A percentile compares a stretch with the other conserved stretches of the same genome.
Evolutionary conservation across 2,113 vertebrate species (phyloP).

Genomic region (Corythornis cristatus): DNA sequence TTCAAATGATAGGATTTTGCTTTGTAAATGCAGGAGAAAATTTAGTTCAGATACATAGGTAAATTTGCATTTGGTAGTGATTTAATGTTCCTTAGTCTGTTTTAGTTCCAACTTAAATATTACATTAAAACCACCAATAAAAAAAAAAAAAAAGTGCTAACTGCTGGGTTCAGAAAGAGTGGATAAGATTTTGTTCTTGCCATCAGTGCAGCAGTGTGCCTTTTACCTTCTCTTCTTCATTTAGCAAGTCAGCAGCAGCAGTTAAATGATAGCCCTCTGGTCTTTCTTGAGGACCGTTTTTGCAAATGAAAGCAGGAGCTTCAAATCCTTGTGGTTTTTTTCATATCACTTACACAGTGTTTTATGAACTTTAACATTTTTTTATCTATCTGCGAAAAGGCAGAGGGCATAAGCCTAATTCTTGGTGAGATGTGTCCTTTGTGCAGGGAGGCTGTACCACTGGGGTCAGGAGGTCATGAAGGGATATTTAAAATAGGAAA

Average conservation of each 20-base stretch:
- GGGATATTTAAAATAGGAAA: neutral
- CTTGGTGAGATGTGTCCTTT: neutral
- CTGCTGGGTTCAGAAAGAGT: conserved; percentile 33
- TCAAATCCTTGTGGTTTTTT: conserved; percentile 32
- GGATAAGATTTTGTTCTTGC: conserved; percentile 45
- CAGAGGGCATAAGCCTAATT: neutral
- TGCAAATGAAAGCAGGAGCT: conserved; percentile 57
- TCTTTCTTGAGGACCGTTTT: conserved; percentile 41
- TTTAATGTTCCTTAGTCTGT: conserved; percentile 60
- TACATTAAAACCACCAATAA: conserved; percentile 57
- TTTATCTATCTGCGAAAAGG: neutral
- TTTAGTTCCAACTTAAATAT: conserved; percentile 67
- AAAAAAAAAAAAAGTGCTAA: neutral
- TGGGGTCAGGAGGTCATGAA: neutral
- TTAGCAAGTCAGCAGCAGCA: conserved; percentile 58
- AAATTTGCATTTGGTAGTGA: conserved; percentile 69
- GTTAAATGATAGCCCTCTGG: conserved; percentile 34
- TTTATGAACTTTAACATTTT: conserved; percentile 26
- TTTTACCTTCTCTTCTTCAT: conserved; percentile 44
- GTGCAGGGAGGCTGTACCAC: neutral
- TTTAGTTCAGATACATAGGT: conserved; percentile 52
- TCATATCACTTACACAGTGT: neutral
- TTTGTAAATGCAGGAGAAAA: conserved; percentile 67
- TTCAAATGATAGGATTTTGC: conserved; percentile 60
- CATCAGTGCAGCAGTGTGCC: conserved; percentile 15